Evolutionary conservation across 2,797 vertebrate genomes (phyloP).

Genomic region (Lutjanus campechanus): DNA sequence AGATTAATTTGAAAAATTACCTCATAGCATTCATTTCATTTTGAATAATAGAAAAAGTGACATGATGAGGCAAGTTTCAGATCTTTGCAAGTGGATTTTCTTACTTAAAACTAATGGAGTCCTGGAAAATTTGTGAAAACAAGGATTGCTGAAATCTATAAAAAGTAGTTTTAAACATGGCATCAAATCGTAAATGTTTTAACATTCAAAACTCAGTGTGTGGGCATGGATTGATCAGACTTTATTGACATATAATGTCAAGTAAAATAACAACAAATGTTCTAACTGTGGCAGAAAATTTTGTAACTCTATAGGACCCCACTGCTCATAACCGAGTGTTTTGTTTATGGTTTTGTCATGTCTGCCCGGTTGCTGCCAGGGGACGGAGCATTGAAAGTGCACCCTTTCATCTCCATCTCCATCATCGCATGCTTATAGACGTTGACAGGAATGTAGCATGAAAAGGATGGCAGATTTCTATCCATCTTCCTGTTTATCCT

Average conservation of each 20-base stretch:
- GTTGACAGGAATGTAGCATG: conserved; percentile 25
- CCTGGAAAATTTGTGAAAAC: background rate
- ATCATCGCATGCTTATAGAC: conserved; percentile 5
- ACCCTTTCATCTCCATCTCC: conserved; percentile 27
- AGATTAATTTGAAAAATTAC: conserved; percentile 5
- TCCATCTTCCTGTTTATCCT: conserved; percentile 24
- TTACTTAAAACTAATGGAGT: background rate
- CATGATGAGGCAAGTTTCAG: conserved; percentile 3
- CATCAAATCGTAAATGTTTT: background rate
- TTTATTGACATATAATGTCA: background rate
- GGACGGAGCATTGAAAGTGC: background rate
- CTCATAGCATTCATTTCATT: background rate
- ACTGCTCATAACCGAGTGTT: background rate
- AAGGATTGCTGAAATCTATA: background rate
- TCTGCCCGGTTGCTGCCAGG: conserved; percentile 3
- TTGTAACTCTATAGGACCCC: background rate
- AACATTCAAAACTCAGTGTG: background rate
- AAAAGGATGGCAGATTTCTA: conserved; percentile 23
- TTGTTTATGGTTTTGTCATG: conserved; percentile 14
- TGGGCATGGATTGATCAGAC: background rate
- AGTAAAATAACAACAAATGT: background rate
- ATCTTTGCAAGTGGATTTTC: conserved; percentile 2
- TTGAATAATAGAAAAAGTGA: background rate
- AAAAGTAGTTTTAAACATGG: background rate
- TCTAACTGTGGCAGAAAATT: too few relatives aligned